phyloP scores from a whole-genome alignment of 2,113 vertebrate species.

The Xiphophorus couchianus region DNA sequence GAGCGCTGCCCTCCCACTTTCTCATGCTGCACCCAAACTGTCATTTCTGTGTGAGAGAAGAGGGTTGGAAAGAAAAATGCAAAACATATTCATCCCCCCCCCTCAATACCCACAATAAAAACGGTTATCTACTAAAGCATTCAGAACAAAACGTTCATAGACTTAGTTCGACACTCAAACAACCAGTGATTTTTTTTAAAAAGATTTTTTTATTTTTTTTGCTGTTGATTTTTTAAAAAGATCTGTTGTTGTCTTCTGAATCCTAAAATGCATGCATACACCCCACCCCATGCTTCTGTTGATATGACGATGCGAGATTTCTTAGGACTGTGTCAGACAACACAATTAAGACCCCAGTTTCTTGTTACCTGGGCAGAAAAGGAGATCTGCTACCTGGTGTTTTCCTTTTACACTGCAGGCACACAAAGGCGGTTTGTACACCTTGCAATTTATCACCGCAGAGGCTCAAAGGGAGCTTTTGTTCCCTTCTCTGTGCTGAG shows the following conservation, averaged over 20 bases:
- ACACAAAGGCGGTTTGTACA: slow-evolving; percentile 47
- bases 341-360: slow-evolving; percentile 36
- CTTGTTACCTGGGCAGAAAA: slow-evolving; percentile 44
- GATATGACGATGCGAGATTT: slow-evolving; percentile 8
- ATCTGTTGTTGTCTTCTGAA: slow-evolving; percentile 28
- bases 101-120: slow-evolving; percentile 16
- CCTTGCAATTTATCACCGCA: slow-evolving; percentile 56
- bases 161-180: background rate
- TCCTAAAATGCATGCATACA: slow-evolving; percentile 36
- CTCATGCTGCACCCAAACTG: background rate
- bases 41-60: slow-evolving; percentile 16
- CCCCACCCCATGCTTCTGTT: slow-evolving; percentile 27
- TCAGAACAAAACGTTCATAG: background rate
- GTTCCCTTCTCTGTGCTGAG: slow-evolving; percentile 37
- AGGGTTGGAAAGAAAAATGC: background rate
- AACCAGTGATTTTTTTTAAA: background rate
- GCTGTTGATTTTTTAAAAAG: slow-evolving; percentile 4
- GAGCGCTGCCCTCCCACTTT: slow-evolving; percentile 6
- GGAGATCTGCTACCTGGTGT: slow-evolving; percentile 16
- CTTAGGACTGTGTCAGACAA: background rate
- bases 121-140: background rate
- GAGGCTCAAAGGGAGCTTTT: slow-evolving; percentile 59
- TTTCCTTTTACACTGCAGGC: slow-evolving; percentile 27
- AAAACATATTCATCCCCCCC: slow-evolving; percentile 1
- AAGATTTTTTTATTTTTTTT: background rate